A percentile compares a stretch with the other conserved stretches of the same genome.
These are phyloP conservation scores for Umimayanthus chanpuru DNA, from an alignment of 92 coral and sea anemone genomes.

Conservation along the genomic window DNA sequence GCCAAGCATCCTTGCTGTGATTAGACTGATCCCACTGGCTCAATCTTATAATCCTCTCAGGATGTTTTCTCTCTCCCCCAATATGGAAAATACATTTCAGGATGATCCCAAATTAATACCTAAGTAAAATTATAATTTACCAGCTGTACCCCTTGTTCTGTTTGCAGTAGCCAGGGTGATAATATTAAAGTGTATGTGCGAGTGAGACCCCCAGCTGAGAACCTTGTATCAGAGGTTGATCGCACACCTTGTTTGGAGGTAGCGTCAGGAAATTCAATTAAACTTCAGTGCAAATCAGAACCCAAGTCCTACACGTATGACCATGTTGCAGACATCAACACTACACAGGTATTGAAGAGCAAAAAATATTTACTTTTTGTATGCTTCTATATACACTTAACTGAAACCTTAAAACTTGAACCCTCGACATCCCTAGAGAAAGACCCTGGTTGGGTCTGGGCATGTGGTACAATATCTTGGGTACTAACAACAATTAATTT, in stretches of 20 bases:
- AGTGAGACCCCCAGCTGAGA: constrained; percentile 94
- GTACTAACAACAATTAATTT: too few species aligned
- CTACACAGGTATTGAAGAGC: constrained; percentile 81
- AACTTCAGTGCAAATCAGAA: constrained; percentile 89
- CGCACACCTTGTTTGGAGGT: constrained; percentile 94
- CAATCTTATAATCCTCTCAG: too few species aligned
- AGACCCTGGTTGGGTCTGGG: too few species aligned
- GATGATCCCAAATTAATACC: not conserved
- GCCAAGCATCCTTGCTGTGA: too few species aligned
- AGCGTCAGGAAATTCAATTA: constrained; percentile 86
- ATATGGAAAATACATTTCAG: not conserved
- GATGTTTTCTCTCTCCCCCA: too few species aligned
- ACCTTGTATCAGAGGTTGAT: constrained; percentile 89
- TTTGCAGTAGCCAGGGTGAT: constrained; percentile 85
- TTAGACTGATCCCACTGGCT: too few species aligned
- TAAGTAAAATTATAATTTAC: too few species aligned
- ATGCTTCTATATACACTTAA: too few species aligned
- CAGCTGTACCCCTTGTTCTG: not conserved
- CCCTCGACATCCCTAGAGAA: too few species aligned
- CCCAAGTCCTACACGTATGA: constrained; percentile 95
- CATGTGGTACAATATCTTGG: too few species aligned
- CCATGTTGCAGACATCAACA: constrained; percentile 95
- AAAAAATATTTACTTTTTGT: too few species aligned
- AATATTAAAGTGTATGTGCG: constrained; percentile 97
- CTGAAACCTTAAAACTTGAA: too few species aligned